These are phyloP conservation scores for Neodontobutis hainanensis DNA, from an alignment of 2,113 vertebrate genomes.

Conservation along the genomic window DNA sequence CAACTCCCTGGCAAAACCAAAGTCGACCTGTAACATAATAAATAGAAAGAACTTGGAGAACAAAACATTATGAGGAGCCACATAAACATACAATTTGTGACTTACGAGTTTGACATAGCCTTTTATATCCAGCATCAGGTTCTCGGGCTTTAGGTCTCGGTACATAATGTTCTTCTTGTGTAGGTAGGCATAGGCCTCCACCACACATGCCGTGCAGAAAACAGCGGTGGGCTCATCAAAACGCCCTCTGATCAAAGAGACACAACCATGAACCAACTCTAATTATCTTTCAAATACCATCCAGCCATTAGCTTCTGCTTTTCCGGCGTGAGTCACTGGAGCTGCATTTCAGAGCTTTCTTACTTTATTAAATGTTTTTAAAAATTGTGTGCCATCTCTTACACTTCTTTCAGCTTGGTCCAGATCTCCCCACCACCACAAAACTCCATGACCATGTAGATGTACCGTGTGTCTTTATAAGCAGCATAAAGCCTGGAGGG, in stretches of 20 bases:
- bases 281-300: conserved; percentile 3
- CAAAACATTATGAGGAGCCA: background rate
- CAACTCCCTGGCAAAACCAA: conserved; percentile 85
- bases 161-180: conserved; percentile 84
- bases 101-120: conserved; percentile 85
- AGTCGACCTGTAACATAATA: conserved; percentile 77
- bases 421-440: conserved; percentile 84
- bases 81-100: background rate
- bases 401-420: conserved; percentile 86
- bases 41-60: background rate
- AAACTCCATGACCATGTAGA: conserved; percentile 86
- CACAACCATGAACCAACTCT: background rate
- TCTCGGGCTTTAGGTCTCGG: conserved; percentile 87
- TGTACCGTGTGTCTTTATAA: conserved; percentile 77
- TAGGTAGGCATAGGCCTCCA: conserved; percentile 84
- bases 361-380: too few relatives aligned
- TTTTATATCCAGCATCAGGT: conserved; percentile 81
- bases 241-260: conserved; percentile 68
- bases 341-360: background rate
- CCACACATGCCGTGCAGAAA: conserved; percentile 83
- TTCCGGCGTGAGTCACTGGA: too few relatives aligned
- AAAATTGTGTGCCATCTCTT: conserved; percentile 15
- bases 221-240: conserved; percentile 78
- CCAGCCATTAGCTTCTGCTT: too few relatives aligned
- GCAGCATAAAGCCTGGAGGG: conserved; percentile 74